phyloP scores from a whole-genome alignment of 1,140 invertebrate genomes.

The Medauroidea extradentata region DNA sequence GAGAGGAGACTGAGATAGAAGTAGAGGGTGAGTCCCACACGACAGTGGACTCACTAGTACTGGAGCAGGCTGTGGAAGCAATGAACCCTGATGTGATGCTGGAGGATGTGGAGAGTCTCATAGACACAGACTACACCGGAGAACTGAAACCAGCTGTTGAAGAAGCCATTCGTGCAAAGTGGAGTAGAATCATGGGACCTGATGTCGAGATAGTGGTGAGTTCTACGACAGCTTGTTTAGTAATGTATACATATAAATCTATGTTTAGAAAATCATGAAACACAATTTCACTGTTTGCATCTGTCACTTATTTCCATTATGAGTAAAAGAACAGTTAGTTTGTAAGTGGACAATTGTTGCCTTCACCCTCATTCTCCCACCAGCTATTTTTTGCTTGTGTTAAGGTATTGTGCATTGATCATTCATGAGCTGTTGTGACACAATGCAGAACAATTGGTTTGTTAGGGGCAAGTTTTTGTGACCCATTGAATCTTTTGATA shows the following conservation, averaged over 20 bases:
- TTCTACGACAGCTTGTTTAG: too few relatives aligned
- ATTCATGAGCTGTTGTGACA: too few relatives aligned
- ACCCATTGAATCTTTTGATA: too few relatives aligned
- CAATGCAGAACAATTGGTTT: too few relatives aligned
- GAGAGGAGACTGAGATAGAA: conserved; percentile 58
- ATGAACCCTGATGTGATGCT: conserved; percentile 50
- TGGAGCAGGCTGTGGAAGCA: conserved; percentile 43
- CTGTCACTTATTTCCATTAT: too few relatives aligned
- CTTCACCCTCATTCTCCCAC: too few relatives aligned
- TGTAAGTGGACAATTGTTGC: too few relatives aligned
- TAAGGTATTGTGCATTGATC: not conserved
- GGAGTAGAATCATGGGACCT: conserved; percentile 76
- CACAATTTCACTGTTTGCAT: too few relatives aligned
- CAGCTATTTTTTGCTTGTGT: too few relatives aligned
- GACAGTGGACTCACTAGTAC: conserved; percentile 53
- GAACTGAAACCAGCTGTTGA: conserved; percentile 54
- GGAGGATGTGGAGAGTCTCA: conserved; percentile 65
- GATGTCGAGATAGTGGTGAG: conserved; percentile 81
- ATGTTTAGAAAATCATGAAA: not conserved
- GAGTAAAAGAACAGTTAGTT: too few relatives aligned
- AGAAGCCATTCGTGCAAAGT: conserved; percentile 66
- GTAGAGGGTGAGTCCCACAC: conserved; percentile 61
- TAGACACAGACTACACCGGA: conserved; percentile 51
- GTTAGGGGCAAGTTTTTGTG: too few relatives aligned
- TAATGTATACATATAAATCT: conserved; percentile 6